A percentile compares a stretch with the other conserved stretches of the same genome.
Conservation (phyloP, 2,113 vertebrate genomes). For the Lepidothrix coronata region DNA sequence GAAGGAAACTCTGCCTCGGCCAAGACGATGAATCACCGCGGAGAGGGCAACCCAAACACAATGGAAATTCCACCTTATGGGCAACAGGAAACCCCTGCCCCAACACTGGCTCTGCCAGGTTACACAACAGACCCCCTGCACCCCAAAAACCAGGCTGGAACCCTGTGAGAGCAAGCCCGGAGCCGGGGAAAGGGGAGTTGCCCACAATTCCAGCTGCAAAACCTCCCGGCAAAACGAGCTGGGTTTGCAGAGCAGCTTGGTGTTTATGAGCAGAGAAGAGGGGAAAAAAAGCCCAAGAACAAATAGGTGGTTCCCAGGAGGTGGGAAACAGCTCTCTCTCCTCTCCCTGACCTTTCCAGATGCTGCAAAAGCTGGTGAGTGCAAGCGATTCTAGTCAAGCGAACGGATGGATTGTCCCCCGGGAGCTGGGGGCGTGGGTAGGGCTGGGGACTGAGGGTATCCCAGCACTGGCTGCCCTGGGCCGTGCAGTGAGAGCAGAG, state of each 20-base stretch:
- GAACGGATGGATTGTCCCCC: not conserved
- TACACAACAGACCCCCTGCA: not conserved
- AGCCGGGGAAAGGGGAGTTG: rapidly evolving
- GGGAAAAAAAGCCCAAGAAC: not conserved
- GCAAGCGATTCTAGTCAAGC: not conserved
- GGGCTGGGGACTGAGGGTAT: not conserved
- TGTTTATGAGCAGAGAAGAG: not conserved
- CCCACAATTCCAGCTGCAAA: rapidly evolving
- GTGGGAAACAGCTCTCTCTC: not conserved
- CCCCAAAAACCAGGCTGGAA: not conserved
- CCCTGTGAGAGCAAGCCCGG: rapidly evolving
- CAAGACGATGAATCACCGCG: rapidly evolving
- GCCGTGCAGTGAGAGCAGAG: rapidly evolving
- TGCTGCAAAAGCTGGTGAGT: not conserved
- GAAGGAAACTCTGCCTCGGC: not conserved
- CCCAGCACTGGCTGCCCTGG: rapidly evolving
- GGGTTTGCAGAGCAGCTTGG: not conserved
- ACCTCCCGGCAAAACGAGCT: not conserved
- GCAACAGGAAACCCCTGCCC: not conserved
- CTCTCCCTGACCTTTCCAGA: constrained; percentile 22
- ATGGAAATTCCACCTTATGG: rapidly evolving
- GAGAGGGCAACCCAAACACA: not conserved
- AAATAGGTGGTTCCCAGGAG: constrained; percentile 11
- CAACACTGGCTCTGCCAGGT: rapidly evolving
- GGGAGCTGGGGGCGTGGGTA: not conserved